phyloP scores from a whole-genome alignment of 1,140 invertebrate genomes.

The Rhopalosiphum maidis region DNA sequence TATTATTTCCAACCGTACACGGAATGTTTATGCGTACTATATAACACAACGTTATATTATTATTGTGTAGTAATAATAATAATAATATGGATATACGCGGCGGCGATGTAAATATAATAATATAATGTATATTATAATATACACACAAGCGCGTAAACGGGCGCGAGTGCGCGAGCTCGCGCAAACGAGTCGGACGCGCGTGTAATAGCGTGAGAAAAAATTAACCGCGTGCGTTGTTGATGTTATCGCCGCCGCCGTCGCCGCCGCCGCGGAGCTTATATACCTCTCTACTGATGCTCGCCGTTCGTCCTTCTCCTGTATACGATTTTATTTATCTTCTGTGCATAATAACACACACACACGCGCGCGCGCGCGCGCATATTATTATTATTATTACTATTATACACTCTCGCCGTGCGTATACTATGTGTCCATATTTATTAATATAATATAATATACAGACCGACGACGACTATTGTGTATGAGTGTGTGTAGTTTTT shows the following conservation, averaged over 20 bases:
- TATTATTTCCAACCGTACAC: background rate
- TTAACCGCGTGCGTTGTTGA: constrained; percentile 52
- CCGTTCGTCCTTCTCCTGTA: background rate
- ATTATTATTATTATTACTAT: background rate
- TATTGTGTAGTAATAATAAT: background rate
- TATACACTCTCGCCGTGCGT: background rate
- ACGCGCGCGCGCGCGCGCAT: no score
- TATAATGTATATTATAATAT: background rate
- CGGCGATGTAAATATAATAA: background rate
- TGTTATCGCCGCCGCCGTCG: constrained; percentile 6
- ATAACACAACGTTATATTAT: background rate
- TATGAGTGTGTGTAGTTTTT: background rate
- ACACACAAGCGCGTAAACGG: background rate
- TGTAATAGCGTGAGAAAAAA: constrained; percentile 53
- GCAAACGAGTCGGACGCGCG: constrained; percentile 6
- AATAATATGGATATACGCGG: background rate
- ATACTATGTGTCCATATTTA: background rate
- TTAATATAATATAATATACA: background rate
- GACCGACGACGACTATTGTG: constrained; percentile 4
- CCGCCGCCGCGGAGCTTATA: background rate
- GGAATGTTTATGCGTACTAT: background rate
- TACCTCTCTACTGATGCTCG: no score
- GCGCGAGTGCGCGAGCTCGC: background rate
- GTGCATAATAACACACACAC: background rate
- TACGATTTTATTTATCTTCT: background rate